Conservation (phyloP, 2,113 vertebrate species). For the Carassius auratus region DNA sequence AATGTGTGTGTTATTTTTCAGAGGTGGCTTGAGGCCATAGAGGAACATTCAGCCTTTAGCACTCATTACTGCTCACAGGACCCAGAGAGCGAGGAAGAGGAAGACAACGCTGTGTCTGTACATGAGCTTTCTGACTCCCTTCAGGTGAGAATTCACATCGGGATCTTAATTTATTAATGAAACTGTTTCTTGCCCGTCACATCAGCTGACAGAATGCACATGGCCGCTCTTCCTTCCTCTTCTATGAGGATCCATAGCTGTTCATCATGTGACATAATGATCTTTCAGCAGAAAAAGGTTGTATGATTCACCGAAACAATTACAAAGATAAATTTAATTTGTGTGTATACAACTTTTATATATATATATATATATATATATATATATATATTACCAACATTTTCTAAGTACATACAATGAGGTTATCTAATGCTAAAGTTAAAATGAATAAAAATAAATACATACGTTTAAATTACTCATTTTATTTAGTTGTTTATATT, state of each 20-base stretch:
- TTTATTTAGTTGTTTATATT: too few relatives aligned
- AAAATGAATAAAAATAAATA: too few relatives aligned
- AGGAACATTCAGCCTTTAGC: constrained; percentile 93
- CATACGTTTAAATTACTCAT: too few relatives aligned
- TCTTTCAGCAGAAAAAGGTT: background rate
- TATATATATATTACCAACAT: too few relatives aligned
- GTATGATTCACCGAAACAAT: too few relatives aligned
- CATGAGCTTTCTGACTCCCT: constrained; percentile 81
- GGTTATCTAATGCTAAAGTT: too few relatives aligned
- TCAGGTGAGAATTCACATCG: constrained; percentile 73
- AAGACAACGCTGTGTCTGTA: constrained; percentile 78
- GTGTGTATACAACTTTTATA: too few relatives aligned
- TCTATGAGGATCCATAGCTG: background rate
- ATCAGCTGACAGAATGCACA: background rate
- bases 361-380: too few relatives aligned
- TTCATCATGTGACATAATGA: background rate
- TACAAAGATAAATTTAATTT: too few relatives aligned
- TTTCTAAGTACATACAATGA: too few relatives aligned
- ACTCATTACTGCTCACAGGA: constrained; percentile 97
- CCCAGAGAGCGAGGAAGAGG: constrained; percentile 87
- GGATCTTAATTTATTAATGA: background rate
- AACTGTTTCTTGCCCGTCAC: background rate
- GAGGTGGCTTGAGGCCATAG: constrained; percentile 89
- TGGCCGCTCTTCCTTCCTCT: background rate
- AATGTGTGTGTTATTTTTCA: constrained; percentile 57